Conservation (phyloP, 2,113 vertebrate species). For the Caloenas nicobarica region DNA sequence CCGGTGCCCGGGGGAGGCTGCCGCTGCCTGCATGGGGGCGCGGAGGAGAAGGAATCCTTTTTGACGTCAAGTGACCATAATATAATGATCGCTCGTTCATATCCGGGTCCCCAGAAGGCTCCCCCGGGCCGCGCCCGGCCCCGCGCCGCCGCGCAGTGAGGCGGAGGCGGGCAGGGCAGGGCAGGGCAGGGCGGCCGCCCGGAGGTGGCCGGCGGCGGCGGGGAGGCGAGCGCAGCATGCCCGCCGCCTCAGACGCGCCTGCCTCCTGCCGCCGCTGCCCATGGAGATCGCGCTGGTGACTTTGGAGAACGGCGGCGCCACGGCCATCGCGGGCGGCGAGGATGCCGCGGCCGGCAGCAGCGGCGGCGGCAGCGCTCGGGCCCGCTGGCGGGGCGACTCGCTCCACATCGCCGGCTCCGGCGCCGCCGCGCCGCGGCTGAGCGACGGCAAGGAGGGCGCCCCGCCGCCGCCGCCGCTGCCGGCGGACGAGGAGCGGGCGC, state of each 20-base stretch:
- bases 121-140: background rate
- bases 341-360: conserved; percentile 53
- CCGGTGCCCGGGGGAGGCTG: background rate
- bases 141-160: background rate
- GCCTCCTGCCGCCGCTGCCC: conserved; percentile 8
- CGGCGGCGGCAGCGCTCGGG: conserved; percentile 18
- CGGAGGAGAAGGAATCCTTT: conserved; percentile 59
- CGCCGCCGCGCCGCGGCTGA: conserved; percentile 53
- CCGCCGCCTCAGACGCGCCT: background rate
- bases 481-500: background rate
- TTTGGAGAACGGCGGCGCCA: conserved; percentile 86
- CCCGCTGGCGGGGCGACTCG: conserved; percentile 59
- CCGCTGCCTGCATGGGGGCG: background rate
- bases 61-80: conserved; percentile 74
- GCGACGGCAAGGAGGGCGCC: conserved; percentile 52
- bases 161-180: background rate
- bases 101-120: conserved; percentile 70
- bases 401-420: conserved; percentile 56
- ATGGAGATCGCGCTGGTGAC: conserved; percentile 93
- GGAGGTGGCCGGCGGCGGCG: background rate
- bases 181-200: background rate
- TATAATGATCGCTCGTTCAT: conserved; percentile 65
- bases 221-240: conserved; percentile 61
- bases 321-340: conserved; percentile 71
- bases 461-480: conserved; percentile 19